A percentile compares a stretch with the other conserved stretches of the same genome.
These are phyloP conservation scores for Chondrilla cf. caribensis DNA, from an alignment of 37 sponge, comb jelly and placozoan species.

Conservation along the genomic window DNA sequence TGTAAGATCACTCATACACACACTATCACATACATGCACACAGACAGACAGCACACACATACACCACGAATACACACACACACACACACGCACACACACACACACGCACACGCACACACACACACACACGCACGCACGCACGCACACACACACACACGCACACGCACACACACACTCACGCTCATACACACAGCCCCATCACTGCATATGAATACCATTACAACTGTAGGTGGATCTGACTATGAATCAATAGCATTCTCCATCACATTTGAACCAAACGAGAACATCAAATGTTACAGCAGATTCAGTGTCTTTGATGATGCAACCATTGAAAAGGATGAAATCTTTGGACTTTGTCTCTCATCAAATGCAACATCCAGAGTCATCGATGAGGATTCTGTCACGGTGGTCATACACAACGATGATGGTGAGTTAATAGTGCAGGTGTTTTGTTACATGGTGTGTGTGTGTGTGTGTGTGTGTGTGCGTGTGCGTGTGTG, in stretches of 20 bases:
- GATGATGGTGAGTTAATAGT: slow-evolving; percentile 13
- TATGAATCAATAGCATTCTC: neutral
- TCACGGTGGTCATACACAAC: neutral
- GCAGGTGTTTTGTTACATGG: neutral
- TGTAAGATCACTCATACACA: too few species aligned
- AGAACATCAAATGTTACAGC: neutral
- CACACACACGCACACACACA: neutral
- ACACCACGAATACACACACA: neutral
- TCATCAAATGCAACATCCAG: neutral
- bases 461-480: slow-evolving; percentile 9
- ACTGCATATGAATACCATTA: neutral
- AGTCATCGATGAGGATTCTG: neutral
- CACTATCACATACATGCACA: neutral
- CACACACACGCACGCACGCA: neutral
- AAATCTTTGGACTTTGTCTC: neutral
- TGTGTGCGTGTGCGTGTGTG: neutral
- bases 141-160: neutral
- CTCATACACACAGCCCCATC: neutral
- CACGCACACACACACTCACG: neutral
- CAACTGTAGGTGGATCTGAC: neutral
- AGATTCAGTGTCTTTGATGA: slow-evolving; percentile 9
- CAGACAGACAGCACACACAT: neutral
- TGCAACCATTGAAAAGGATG: neutral
- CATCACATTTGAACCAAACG: neutral
- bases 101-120: slow-evolving; percentile 7